phyloP scores from a whole-genome alignment of 1,140 invertebrate genomes.

The Chironomus striatipennis region DNA sequence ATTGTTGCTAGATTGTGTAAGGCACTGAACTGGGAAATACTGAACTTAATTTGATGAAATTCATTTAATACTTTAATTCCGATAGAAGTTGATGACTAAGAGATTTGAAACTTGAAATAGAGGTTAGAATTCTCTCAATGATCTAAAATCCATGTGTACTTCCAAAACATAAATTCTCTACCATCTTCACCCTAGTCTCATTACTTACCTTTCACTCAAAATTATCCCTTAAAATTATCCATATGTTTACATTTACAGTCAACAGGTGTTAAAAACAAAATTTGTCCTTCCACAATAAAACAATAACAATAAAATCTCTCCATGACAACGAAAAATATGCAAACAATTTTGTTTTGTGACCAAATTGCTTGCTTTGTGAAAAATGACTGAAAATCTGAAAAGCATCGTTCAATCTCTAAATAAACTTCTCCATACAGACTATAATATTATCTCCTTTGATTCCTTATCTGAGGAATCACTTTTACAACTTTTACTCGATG shows the following conservation, averaged over 20 bases:
- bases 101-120: too few species aligned
- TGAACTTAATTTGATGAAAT: too few species aligned
- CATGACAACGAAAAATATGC: neutral
- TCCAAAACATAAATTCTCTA: too few species aligned
- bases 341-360: neutral
- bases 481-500: conserved; percentile 54
- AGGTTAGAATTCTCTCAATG: too few species aligned
- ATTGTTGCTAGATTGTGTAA: neutral
- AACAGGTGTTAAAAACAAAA: neutral
- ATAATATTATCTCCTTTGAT: conserved; percentile 79
- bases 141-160: too few species aligned
- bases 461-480: conserved; percentile 63
- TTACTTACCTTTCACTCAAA: too few species aligned
- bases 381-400: conserved; percentile 67
- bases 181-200: neutral
- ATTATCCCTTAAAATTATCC: too few species aligned
- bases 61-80: too few species aligned
- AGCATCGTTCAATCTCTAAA: conserved; percentile 70
- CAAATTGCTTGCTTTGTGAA: neutral
- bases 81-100: too few species aligned
- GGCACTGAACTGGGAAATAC: too few species aligned
- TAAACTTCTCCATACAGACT: conserved; percentile 63
- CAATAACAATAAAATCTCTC: neutral
- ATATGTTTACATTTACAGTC: neutral
- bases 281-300: neutral